These are phyloP conservation scores for Eupeodes corollae DNA, from an alignment of 1,140 invertebrate species.

Conservation along the genomic window DNA sequence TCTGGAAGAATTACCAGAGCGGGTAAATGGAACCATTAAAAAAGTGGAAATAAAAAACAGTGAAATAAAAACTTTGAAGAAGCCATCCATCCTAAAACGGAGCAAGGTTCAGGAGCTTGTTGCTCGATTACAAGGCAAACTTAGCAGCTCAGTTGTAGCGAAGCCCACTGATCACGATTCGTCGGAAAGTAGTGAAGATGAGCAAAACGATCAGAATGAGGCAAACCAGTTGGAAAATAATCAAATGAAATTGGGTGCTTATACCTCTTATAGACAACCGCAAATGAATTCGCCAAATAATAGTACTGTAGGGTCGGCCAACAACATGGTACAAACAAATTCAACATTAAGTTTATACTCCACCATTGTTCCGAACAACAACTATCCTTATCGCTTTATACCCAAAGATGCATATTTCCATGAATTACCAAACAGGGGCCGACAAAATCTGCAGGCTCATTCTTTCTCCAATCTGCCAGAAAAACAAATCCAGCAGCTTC, in stretches of 20 bases:
- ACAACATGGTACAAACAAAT: slow-evolving; percentile 15
- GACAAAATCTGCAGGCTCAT: no score
- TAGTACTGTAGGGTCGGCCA: slow-evolving; percentile 8
- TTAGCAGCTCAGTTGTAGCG: slow-evolving; percentile 41
- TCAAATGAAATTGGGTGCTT: slow-evolving; percentile 43
- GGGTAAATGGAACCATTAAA: slow-evolving; percentile 36
- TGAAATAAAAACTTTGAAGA: slow-evolving; percentile 34
- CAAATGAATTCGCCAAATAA: slow-evolving; percentile 17
- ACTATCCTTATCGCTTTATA: slow-evolving; percentile 21
- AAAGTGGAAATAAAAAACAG: slow-evolving; percentile 22
- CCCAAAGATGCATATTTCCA: slow-evolving; percentile 51
- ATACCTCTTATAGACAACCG: slow-evolving; percentile 39
- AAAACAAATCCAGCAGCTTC: no score
- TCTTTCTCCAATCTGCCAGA: no score
- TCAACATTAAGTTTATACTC: slow-evolving; percentile 14
- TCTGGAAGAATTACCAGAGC: slow-evolving; percentile 20
- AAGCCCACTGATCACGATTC: slow-evolving; percentile 31
- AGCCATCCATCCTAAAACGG: slow-evolving; percentile 20
- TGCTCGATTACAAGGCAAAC: slow-evolving; percentile 40
- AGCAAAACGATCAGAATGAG: neutral
- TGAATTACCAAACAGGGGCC: slow-evolving; percentile 40
- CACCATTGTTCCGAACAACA: slow-evolving; percentile 8
- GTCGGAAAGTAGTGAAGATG: slow-evolving; percentile 9
- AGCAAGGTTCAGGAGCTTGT: slow-evolving; percentile 20
- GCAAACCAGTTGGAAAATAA: slow-evolving; percentile 36